Conservation (phyloP, 92 coral and sea anemone species). For the Meandrina meandrites region DNA sequence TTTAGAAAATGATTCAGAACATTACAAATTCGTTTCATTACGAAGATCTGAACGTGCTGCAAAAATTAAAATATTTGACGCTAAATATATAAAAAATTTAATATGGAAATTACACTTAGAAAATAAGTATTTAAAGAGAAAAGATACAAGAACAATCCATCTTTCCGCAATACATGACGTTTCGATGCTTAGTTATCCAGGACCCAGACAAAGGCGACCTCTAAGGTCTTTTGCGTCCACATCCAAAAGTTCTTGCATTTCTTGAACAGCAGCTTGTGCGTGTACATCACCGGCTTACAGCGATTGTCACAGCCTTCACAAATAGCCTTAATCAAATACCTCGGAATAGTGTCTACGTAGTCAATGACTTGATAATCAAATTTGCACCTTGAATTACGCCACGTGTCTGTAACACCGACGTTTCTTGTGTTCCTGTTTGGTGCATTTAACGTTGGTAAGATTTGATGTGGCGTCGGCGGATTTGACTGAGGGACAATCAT, state of each 20-base stretch:
- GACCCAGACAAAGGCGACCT: conserved; percentile 62
- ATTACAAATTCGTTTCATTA: too few relatives aligned
- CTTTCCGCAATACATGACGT: neutral
- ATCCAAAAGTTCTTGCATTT: conserved; percentile 59
- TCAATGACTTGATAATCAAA: conserved; percentile 14
- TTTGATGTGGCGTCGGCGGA: neutral
- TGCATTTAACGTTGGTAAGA: neutral
- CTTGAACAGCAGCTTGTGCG: conserved; percentile 43
- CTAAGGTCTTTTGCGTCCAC: conserved; percentile 54
- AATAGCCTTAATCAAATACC: conserved; percentile 12
- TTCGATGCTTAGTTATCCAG: neutral
- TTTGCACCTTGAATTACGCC: conserved; percentile 20
- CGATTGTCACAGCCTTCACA: conserved; percentile 26
- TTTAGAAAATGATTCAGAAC: neutral
- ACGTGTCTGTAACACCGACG: neutral
- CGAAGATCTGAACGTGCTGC: neutral
- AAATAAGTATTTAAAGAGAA: too few relatives aligned
- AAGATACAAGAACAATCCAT: neutral
- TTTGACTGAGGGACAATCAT: conserved; percentile 35
- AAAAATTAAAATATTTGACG: conserved; percentile 9
- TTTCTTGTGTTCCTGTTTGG: neutral
- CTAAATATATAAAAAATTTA: neutral
- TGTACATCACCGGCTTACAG: conserved; percentile 57
- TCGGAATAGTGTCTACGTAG: conserved; percentile 19
- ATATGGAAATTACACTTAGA: neutral